Conservation (phyloP, 2,888 invertebrate genomes). For the Bellardia bayeri region DNA sequence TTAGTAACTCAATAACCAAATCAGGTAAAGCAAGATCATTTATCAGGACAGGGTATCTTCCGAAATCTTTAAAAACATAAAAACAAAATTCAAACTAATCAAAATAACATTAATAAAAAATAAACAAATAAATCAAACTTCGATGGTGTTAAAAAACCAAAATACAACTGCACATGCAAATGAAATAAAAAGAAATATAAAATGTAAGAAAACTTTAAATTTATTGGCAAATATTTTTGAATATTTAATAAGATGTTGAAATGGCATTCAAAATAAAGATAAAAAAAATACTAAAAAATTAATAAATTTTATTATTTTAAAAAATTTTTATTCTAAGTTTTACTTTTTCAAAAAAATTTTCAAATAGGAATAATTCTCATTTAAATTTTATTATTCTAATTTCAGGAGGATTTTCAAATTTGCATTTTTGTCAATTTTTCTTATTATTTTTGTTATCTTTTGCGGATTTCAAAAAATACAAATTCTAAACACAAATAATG, state of each 20-base stretch:
- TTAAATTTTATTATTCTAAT: background rate
- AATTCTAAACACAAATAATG: too few relatives aligned
- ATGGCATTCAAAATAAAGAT: background rate
- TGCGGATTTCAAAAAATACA: too few relatives aligned
- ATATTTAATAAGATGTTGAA: constrained; percentile 8
- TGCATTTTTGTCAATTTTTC: too few relatives aligned
- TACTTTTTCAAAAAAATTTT: too few relatives aligned
- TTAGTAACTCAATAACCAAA: background rate
- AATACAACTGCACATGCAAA: too few relatives aligned
- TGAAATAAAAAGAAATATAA: background rate
- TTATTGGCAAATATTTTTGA: background rate
- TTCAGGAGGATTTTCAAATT: background rate
- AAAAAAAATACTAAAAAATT: background rate
- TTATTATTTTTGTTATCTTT: too few relatives aligned
- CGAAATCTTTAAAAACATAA: background rate
- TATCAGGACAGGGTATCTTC: background rate
- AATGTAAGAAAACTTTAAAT: constrained; percentile 8
- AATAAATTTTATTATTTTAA: too few relatives aligned
- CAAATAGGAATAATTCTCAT: too few relatives aligned
- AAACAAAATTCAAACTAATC: background rate
- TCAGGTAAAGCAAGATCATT: background rate
- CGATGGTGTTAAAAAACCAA: background rate
- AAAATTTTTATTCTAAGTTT: too few relatives aligned
- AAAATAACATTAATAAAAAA: background rate
- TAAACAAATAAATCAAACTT: background rate